Conservation (phyloP, 2,797 vertebrate species). For the Crossoptilon crossoptilon region DNA sequence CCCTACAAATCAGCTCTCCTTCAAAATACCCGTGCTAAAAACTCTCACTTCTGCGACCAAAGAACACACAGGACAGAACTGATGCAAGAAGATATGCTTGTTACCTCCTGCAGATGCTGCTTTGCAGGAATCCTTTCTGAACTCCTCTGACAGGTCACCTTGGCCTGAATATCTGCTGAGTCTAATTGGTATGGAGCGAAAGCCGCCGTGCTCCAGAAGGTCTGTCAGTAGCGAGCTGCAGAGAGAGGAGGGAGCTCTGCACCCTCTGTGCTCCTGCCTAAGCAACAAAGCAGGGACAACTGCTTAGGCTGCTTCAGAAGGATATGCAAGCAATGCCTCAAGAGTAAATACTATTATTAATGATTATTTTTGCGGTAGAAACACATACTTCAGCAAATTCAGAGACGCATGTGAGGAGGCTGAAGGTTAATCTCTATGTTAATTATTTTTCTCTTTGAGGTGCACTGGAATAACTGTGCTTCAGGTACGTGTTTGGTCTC, state of each 20-base stretch:
- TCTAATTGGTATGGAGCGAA: neutral
- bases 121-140: neutral
- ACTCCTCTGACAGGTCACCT: neutral
- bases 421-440: neutral
- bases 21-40: neutral
- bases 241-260: neutral
- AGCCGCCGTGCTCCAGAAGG: neutral
- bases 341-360: neutral
- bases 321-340: neutral
- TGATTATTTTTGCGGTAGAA: neutral
- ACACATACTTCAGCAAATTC: neutral
- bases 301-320: neutral
- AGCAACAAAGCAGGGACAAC: neutral
- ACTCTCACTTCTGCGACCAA: fast-evolving
- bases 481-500: neutral
- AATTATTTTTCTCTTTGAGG: neutral
- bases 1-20: neutral
- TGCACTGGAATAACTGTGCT: neutral
- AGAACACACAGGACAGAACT: neutral
- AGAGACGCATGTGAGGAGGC: neutral
- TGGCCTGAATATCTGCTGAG: neutral
- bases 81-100: neutral
- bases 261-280: neutral
- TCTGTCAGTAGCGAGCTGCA: neutral
- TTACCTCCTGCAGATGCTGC: neutral